Percentiles rank a stretch among this genome's conserved stretches.
phyloP scores from a whole-genome alignment of 2,888 invertebrate genomes.

The Achlya flavicornis region DNA sequence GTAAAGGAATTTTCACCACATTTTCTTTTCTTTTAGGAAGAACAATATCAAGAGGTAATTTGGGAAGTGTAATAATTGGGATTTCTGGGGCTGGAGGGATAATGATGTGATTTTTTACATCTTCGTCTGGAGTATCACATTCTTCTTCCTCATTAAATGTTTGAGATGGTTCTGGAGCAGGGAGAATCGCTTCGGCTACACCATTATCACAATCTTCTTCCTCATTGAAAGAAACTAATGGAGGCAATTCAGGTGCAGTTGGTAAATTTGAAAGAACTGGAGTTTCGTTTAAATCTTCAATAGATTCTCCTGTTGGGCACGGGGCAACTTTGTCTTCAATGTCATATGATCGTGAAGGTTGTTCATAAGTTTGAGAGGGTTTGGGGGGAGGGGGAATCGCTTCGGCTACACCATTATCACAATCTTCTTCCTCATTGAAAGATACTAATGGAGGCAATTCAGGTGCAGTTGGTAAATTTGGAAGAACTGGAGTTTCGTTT shows the following conservation, averaged over 20 bases:
- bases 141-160: neutral
- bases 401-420: neutral
- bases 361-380: neutral
- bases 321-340: neutral
- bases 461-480: conserved; percentile 15
- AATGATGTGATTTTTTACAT: conserved; percentile 22
- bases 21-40: conserved; percentile 10
- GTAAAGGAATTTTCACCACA: conserved; percentile 15
- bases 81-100: conserved; percentile 35
- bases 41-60: conserved; percentile 24
- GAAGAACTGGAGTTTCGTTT: neutral
- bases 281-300: conserved; percentile 20
- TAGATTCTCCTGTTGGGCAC: neutral
- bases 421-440: neutral
- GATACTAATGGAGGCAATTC: conserved; percentile 17
- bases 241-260: neutral
- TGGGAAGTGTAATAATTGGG: conserved; percentile 27
- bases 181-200: neutral
- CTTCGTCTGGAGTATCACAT: conserved; percentile 12
- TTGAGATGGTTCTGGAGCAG: neutral
- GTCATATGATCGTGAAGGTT: neutral
- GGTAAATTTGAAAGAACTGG: conserved; percentile 30
- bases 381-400: neutral
- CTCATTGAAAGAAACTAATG: neutral
- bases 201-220: neutral